These are phyloP conservation scores for rat (Rattus norvegicus) DNA, from an alignment of 2,113 vertebrate species.

Conservation along the genomic window DNA sequence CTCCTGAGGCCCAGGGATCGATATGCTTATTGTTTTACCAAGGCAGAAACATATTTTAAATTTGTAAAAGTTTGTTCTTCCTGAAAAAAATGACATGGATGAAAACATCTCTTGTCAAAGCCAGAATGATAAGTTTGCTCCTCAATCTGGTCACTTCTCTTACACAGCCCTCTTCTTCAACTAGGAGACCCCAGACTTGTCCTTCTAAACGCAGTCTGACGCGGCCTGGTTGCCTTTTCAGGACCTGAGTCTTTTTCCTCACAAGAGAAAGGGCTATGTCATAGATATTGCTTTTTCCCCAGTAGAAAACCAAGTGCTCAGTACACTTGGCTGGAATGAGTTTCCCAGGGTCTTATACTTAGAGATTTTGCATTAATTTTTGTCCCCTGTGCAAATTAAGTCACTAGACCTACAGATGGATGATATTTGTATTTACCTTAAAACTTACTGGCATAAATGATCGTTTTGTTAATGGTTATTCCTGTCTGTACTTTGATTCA, in stretches of 20 bases:
- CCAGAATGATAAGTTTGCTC: not conserved
- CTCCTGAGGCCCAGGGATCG: too few species aligned
- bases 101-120: not conserved
- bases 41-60: not conserved
- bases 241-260: slow-evolving; percentile 19
- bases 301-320: not conserved
- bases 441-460: slow-evolving; percentile 47
- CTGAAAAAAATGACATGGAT: not conserved
- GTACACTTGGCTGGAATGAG: slow-evolving; percentile 2
- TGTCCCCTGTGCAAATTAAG: slow-evolving; percentile 21
- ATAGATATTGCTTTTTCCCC: not conserved
- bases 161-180: not conserved
- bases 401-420: slow-evolving; percentile 36
- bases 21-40: not conserved
- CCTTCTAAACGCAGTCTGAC: slow-evolving; percentile 39
- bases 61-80: not conserved
- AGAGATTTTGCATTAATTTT: slow-evolving; percentile 39
- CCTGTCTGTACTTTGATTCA: not conserved
- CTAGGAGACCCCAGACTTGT: slow-evolving; percentile 19
- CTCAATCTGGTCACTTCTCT: not conserved
- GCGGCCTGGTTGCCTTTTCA: slow-evolving; percentile 7
- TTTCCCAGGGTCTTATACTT: slow-evolving; percentile 27
- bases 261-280: not conserved
- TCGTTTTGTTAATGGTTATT: slow-evolving; percentile 38
- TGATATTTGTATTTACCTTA: slow-evolving; percentile 68